Evolutionary conservation across 2,888 invertebrate genomes (phyloP).

Genomic region (Ochropacha duplaris): DNA sequence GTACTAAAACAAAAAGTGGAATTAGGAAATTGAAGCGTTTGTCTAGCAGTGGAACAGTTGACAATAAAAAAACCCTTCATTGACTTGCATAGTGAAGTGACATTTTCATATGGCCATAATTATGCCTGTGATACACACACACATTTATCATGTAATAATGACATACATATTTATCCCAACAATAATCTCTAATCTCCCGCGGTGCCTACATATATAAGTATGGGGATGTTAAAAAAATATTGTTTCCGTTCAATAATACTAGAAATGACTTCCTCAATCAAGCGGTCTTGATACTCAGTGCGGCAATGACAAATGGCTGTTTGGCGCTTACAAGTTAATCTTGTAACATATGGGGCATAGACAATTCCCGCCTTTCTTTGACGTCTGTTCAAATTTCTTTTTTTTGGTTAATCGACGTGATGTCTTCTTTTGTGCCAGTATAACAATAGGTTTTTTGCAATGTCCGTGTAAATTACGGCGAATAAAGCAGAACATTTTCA

Average conservation of each 20-base stretch:
- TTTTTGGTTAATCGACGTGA: slow-evolving; percentile 51
- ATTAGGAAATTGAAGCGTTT: no score
- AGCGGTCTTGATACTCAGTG: slow-evolving; percentile 41
- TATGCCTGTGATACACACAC: slow-evolving; percentile 23
- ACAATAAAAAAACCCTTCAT: neutral
- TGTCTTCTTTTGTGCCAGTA: slow-evolving; percentile 76
- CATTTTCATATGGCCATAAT: slow-evolving; percentile 20
- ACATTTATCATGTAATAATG: slow-evolving; percentile 52
- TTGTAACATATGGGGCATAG: slow-evolving; percentile 75
- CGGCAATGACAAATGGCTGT: slow-evolving; percentile 76
- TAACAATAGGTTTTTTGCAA: slow-evolving; percentile 75
- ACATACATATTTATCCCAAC: slow-evolving; percentile 50
- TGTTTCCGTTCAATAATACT: slow-evolving; percentile 75
- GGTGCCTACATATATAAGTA: slow-evolving; percentile 28
- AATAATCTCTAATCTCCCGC: slow-evolving; percentile 56
- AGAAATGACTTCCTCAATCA: slow-evolving; percentile 83
- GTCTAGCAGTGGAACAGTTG: neutral
- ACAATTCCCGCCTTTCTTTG: slow-evolving; percentile 54
- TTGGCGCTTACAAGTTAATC: slow-evolving; percentile 72
- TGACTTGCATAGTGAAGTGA: slow-evolving; percentile 11
- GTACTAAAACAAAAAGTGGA: no score
- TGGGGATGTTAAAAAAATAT: slow-evolving; percentile 72
- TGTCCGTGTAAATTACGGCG: slow-evolving; percentile 55
- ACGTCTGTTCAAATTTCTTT: slow-evolving; percentile 64
- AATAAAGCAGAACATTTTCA: slow-evolving; percentile 56